Percentiles rank a stretch among this genome's conserved stretches.
phyloP scores from a whole-genome alignment of 2,888 invertebrate species.

The Dasypolia templi region DNA sequence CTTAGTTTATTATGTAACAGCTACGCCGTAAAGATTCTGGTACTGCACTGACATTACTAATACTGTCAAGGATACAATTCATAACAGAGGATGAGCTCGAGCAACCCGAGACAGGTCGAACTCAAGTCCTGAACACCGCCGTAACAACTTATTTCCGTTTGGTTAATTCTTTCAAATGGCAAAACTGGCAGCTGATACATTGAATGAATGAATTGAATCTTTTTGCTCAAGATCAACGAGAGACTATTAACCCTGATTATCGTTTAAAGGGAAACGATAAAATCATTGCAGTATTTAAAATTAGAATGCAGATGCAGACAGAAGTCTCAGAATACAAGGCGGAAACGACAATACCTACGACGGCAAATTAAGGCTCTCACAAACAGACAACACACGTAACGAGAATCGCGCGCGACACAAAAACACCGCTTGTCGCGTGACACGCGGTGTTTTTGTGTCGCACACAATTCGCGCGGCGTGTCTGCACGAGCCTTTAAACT shows the following conservation, averaged over 20 bases:
- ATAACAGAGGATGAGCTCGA: constrained; percentile 21
- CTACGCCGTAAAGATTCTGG: no score
- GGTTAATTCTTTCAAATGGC: constrained; percentile 27
- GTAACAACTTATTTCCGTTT: constrained; percentile 46
- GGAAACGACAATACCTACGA: neutral
- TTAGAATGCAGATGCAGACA: neutral
- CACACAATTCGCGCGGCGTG: no score
- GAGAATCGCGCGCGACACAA: no score
- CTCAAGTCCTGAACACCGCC: constrained; percentile 17
- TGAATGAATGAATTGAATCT: neutral
- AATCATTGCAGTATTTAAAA: neutral
- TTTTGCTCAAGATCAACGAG: constrained; percentile 17
- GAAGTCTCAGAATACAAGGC: neutral
- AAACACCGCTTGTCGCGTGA: no score
- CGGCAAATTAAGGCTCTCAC: no score
- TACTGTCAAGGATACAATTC: neutral
- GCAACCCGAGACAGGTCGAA: neutral
- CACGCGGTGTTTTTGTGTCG: no score
- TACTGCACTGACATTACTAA: no score
- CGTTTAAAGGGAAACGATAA: constrained; percentile 14
- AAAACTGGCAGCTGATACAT: constrained; percentile 24
- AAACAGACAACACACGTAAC: no score
- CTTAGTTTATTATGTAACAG: no score
- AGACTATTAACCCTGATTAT: constrained; percentile 41
- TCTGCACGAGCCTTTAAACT: no score